A percentile compares a stretch with the other conserved stretches of the same genome.
These are phyloP conservation scores for Ochlodes sylvanus DNA, from an alignment of 2,888 invertebrate genomes.

Conservation along the genomic window DNA sequence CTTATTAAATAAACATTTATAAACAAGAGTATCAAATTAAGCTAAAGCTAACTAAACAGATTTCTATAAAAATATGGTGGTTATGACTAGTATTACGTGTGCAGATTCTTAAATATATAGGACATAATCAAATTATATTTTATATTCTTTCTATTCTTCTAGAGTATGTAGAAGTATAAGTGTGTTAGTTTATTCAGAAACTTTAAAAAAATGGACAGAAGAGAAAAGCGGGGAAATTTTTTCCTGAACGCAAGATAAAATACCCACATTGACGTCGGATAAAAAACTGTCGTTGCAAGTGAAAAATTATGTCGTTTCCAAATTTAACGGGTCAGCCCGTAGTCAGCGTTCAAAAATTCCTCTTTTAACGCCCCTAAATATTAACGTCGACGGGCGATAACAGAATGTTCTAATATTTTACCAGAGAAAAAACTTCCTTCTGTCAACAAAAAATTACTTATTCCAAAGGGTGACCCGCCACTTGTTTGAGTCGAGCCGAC, in stretches of 20 bases:
- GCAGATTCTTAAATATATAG: too few relatives aligned
- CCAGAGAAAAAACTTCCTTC: slow-evolving; percentile 22
- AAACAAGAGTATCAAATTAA: too few relatives aligned
- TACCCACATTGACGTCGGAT: background rate
- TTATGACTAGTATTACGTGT: too few relatives aligned
- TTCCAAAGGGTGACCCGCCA: slow-evolving; percentile 39
- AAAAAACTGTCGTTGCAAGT: slow-evolving; percentile 5
- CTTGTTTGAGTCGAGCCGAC: slow-evolving; percentile 45
- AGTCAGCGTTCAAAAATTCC: background rate
- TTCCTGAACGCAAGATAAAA: background rate
- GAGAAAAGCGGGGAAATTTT: background rate
- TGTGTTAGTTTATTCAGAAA: too few relatives aligned
- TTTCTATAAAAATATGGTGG: too few relatives aligned
- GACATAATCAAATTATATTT: too few relatives aligned
- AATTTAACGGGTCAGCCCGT: background rate
- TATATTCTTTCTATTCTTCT: too few relatives aligned
- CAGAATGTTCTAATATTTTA: slow-evolving; percentile 24
- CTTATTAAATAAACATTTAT: too few relatives aligned
- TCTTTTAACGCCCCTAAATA: slow-evolving; percentile 11
- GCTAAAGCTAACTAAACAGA: too few relatives aligned
- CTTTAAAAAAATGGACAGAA: too few relatives aligned
- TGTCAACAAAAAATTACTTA: slow-evolving; percentile 41
- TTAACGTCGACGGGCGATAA: slow-evolving; percentile 18
- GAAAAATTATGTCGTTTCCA: slow-evolving; percentile 13
- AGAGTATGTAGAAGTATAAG: too few relatives aligned